Conservation (phyloP, 92 coral and sea anemone genomes). For the Galaxea fascicularis region DNA sequence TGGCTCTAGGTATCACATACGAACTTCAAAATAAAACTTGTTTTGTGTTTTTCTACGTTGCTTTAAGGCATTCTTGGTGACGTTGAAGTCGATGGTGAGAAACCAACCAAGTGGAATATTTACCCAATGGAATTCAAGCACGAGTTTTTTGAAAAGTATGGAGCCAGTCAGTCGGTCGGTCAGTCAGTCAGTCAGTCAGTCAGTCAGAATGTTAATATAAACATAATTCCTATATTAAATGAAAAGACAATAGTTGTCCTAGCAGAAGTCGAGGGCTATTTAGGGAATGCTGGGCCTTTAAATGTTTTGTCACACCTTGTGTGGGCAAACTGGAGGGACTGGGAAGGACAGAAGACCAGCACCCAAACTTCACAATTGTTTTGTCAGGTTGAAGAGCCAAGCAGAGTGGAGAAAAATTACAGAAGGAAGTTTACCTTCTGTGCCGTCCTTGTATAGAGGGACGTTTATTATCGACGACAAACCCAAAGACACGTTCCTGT, state of each 20-base stretch:
- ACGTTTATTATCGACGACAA: conserved; percentile 62
- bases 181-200: no score
- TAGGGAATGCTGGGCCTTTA: no score
- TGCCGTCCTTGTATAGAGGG: conserved; percentile 79
- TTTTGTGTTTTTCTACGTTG: neutral
- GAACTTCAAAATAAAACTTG: neutral
- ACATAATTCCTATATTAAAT: no score
- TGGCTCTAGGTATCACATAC: no score
- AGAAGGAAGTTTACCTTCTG: conserved; percentile 16
- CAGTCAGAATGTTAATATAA: no score
- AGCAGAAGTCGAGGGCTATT: no score
- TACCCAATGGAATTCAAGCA: conserved; percentile 86
- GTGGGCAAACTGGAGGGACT: no score
- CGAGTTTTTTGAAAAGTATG: conserved; percentile 69
- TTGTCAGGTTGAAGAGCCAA: neutral
- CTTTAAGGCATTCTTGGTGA: conserved; percentile 87
- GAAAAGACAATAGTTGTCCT: no score
- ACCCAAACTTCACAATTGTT: no score
- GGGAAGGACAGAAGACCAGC: no score
- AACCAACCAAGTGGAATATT: conserved; percentile 78
- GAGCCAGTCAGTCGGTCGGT: neutral
- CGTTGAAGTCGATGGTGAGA: conserved; percentile 73
- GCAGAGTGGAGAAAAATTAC: conserved; percentile 26
- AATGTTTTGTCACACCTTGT: no score
- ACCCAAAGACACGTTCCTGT: conserved; percentile 87